These are phyloP conservation scores for Leptinotarsa lineolata DNA, from an alignment of 1,140 invertebrate species.

Conservation along the genomic window DNA sequence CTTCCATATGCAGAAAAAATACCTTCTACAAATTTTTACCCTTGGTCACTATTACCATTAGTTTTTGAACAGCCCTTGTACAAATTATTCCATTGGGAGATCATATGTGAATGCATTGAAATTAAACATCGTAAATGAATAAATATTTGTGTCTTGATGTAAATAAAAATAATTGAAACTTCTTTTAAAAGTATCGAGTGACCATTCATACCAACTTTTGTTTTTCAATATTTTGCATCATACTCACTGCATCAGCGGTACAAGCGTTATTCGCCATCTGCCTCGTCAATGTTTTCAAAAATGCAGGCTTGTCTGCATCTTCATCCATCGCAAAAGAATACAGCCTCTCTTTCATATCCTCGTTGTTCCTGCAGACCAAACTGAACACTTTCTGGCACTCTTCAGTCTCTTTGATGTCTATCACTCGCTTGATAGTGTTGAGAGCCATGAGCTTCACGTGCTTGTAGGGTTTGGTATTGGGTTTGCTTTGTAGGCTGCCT, in stretches of 20 bases:
- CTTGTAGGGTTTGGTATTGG: conserved; percentile 78
- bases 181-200: too few relatives aligned
- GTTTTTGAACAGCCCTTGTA: too few relatives aligned
- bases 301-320: conserved; percentile 69
- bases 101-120: too few relatives aligned
- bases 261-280: conserved; percentile 88
- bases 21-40: too few relatives aligned
- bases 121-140: too few relatives aligned
- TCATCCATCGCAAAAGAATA: conserved; percentile 85
- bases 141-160: too few relatives aligned
- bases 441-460: conserved; percentile 88
- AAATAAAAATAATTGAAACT: too few relatives aligned
- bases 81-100: too few relatives aligned
- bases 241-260: conserved; percentile 77
- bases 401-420: conserved; percentile 87
- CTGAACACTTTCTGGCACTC: conserved; percentile 90
- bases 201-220: too few relatives aligned
- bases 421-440: conserved; percentile 85
- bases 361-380: conserved; percentile 75
- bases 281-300: conserved; percentile 80
- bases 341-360: conserved; percentile 84
- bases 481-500: conserved; percentile 36
- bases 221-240: background rate
- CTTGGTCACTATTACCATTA: too few relatives aligned
- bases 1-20: too few relatives aligned